A percentile compares a stretch with the other conserved stretches of the same genome.
Evolutionary conservation across 2,797 vertebrate species (phyloP).

Genomic region (Potorous gilbertii): DNA sequence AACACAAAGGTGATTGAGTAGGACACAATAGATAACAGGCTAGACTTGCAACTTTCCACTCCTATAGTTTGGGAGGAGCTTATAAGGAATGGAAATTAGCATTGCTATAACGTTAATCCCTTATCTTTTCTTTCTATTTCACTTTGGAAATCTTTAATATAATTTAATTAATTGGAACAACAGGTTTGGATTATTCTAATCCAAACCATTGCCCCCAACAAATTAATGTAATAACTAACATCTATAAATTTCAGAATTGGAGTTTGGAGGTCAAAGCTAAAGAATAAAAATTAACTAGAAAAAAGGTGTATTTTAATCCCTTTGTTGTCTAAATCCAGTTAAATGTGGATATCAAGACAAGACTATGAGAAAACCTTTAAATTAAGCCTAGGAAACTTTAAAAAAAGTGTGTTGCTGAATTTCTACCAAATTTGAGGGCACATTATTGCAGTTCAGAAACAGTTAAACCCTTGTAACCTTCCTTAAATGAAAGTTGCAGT

Average conservation of each 20-base stretch:
- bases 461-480: constrained; percentile 30
- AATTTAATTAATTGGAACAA: constrained; percentile 24
- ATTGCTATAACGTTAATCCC: background rate
- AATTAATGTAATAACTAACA: constrained; percentile 35
- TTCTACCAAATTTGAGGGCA: constrained; percentile 41
- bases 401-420: constrained; percentile 18
- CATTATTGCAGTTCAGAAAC: constrained; percentile 36
- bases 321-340: constrained; percentile 52
- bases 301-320: constrained; percentile 56
- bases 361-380: background rate
- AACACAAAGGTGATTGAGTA: background rate
- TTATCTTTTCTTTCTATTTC: constrained; percentile 42
- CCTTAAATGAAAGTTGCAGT: constrained; percentile 19
- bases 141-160: constrained; percentile 64
- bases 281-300: constrained; percentile 15
- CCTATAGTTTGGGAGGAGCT: background rate
- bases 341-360: constrained; percentile 39
- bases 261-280: constrained; percentile 23
- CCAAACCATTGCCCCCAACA: background rate
- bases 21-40: background rate
- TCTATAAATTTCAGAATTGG: constrained; percentile 55
- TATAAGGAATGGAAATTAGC: background rate
- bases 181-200: constrained; percentile 36
- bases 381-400: constrained; percentile 23
- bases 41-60: background rate